Evolutionary conservation across 2,888 invertebrate species (phyloP), one percentile per base, ranked within the genome.

Genomic region (Desoria tigrina): DNA sequence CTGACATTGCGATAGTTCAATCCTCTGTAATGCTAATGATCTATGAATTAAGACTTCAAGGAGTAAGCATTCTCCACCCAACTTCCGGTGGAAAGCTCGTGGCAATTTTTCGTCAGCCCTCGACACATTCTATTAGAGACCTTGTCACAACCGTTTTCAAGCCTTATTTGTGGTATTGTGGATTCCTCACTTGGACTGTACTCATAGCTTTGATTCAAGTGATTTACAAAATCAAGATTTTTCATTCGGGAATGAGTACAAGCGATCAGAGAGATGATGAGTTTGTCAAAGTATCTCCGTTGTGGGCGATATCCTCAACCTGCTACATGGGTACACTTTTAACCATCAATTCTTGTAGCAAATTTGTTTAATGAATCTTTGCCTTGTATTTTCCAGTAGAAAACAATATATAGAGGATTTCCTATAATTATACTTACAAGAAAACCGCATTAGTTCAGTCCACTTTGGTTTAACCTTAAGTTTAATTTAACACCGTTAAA

Each of bases 91-190:
- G 62, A 2, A 32, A 55, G 18, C 45, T 70, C 14, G 56, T 61
- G 16, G 70, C 70, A 1, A 32, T 65, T 18, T 70, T 70, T 51
- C 39, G 53, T 6, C 70, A 70, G 42, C 70, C 70, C 6, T n/a
- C n/a, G n/a, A 18, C 37, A 1, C 42, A 18, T 32, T 18, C 28
- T n/a, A 59, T 60, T 18, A 39, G 64, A 53, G 64, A 64, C 23
- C 27, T 69, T 42, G 11, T 62, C 11, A 28, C 56, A 14, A 57
- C 63, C 2, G 61, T 45, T 1, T 61, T 69, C 21, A 37, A 57
- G 7, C 27, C 42, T 2, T 6, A 45, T 24, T 18, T 58, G 26
- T 69, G 63, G 66, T 18, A 54, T 2, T 9, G 24, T n/a, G 32
- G 50, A 14, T 26, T 66, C 18, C 3, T 54, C 14, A 50, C 32